These are phyloP conservation scores for Quadroppia sp. DNA, from an alignment of 2,888 invertebrate genomes.

Conservation along the genomic window DNA sequence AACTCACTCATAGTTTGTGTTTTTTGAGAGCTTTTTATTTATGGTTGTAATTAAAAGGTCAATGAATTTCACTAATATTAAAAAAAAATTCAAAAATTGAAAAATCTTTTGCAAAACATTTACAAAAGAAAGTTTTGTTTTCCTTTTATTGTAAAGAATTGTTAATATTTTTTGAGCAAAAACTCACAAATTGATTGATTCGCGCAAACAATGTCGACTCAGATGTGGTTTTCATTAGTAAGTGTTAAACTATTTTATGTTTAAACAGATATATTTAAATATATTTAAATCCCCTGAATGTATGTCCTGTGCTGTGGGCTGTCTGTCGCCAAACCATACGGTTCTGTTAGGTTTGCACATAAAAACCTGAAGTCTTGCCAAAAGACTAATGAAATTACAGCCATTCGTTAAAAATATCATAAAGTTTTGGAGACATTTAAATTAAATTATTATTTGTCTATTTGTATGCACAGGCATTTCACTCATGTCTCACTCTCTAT, in stretches of 20 bases:
- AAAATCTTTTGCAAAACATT: too few relatives aligned
- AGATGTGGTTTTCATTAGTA: constrained; percentile 19
- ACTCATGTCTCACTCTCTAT: constrained; percentile 25
- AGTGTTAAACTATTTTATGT: constrained; percentile 14
- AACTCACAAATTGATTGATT: too few relatives aligned
- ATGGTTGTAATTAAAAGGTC: neutral
- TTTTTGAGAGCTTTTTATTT: constrained; percentile 2
- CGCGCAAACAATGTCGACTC: neutral
- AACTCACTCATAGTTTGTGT: neutral
- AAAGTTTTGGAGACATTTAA: constrained; percentile 26
- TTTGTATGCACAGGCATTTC: neutral
- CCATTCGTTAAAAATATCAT: constrained; percentile 25
- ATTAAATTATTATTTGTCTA: constrained; percentile 23
- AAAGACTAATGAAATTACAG: neutral
- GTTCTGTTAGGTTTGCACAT: neutral
- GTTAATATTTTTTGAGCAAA: neutral
- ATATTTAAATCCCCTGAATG: neutral
- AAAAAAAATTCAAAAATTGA: neutral
- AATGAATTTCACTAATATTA: neutral
- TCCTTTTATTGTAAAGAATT: neutral
- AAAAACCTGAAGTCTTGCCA: constrained; percentile 1
- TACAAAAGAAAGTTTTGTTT: neutral
- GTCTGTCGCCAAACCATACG: constrained; percentile 1
- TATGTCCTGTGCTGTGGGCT: neutral
- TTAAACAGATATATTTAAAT: neutral